Percentiles rank a stretch among this genome's conserved stretches.
Evolutionary conservation across 2,113 vertebrate species (phyloP).

Genomic region (Gila orcuttii): DNA sequence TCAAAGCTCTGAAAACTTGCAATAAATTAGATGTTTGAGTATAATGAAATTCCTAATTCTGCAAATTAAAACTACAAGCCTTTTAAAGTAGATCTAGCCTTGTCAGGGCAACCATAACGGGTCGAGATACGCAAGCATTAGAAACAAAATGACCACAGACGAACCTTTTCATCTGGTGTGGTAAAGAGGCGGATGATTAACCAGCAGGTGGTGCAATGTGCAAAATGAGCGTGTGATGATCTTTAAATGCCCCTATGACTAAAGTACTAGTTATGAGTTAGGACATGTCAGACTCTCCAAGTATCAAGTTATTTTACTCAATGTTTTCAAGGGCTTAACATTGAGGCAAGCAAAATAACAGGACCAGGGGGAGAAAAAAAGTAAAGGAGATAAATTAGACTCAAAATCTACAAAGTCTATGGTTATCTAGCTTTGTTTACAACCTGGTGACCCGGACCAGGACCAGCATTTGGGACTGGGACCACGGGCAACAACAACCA

Average conservation of each 20-base stretch:
- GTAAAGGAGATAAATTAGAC: too few species aligned
- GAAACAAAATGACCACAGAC: background rate
- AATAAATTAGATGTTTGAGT: constrained; percentile 24
- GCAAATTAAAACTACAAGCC: constrained; percentile 30
- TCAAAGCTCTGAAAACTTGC: constrained; percentile 29
- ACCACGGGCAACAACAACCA: background rate
- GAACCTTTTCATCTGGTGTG: constrained; percentile 2
- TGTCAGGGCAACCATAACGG: background rate
- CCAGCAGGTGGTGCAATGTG: constrained; percentile 79
- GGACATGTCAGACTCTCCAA: background rate
- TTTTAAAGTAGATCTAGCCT: background rate
- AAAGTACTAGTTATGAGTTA: background rate
- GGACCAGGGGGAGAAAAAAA: background rate
- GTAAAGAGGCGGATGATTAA: constrained; percentile 66
- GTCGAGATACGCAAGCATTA: background rate
- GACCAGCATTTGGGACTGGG: background rate
- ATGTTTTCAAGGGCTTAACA: background rate
- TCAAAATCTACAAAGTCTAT: too few species aligned
- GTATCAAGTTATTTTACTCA: background rate
- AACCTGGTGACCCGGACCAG: background rate
- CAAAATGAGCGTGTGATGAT: constrained; percentile 47
- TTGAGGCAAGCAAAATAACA: background rate
- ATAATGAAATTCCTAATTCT: constrained; percentile 29
- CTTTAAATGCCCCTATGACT: background rate
- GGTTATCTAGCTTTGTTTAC: too few species aligned